Percentiles rank a stretch among this genome's conserved stretches.
phyloP scores from a whole-genome alignment of 1,140 invertebrate species.

The Druon quercuslanigerum region DNA sequence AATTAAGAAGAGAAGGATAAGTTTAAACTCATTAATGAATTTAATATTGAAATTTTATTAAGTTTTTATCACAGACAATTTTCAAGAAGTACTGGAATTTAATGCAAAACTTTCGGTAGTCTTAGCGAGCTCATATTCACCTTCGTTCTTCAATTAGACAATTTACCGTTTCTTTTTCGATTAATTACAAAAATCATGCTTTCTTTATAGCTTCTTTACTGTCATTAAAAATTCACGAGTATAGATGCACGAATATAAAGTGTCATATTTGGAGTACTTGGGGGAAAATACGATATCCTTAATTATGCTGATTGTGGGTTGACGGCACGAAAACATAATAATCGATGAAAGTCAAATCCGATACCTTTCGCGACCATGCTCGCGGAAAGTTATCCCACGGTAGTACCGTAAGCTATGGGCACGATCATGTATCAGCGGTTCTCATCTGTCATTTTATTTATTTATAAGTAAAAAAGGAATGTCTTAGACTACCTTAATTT shows the following conservation, averaged over 20 bases:
- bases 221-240: neutral
- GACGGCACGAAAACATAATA: neutral
- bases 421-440: neutral
- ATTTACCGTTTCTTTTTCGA: no score
- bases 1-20: neutral
- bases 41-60: neutral
- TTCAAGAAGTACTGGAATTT: neutral
- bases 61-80: neutral
- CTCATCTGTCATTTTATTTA: neutral
- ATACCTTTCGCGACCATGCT: conserved; percentile 9
- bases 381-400: conserved; percentile 12
- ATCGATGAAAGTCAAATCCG: conserved; percentile 1
- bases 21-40: neutral
- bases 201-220: neutral
- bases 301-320: neutral
- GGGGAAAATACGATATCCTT: neutral
- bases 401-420: conserved; percentile 1
- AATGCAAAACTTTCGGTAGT: neutral
- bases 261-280: neutral
- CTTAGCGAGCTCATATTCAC: neutral
- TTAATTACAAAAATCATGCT: neutral
- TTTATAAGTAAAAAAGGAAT: no score
- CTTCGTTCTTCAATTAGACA: neutral
- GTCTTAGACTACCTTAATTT: no score
- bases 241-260: neutral